Base-by-base conservation (phyloP, 1,140 invertebrate genomes). In the Cyclargus thomasi region DNA sequence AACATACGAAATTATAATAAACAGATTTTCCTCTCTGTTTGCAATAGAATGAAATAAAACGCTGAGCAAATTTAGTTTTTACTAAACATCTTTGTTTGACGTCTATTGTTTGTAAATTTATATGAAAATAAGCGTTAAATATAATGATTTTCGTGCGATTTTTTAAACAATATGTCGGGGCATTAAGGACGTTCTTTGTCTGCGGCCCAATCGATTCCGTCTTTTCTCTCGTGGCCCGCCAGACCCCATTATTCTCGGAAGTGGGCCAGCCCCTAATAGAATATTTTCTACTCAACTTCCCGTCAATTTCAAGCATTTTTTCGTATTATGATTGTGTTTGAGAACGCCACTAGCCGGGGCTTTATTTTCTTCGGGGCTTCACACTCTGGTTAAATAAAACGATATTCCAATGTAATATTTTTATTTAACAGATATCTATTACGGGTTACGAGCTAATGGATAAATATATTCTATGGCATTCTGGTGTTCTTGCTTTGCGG, bases 211-310 rank as follows among this genome's bases (percentile, higher is more conserved):
- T 70, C 69, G 67, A 67, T 70, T 67, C 59, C 63, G 69, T 63
- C 62, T 67, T 70, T 69, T 59, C 62, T 65, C 65, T 35, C 65
- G 65, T 66, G 53, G 62, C 62, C 63, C 23, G 64, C 62, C 29
- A 66, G 66, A 65, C 64, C 21, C 59, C 22, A 70, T 70, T 70
- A 67, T 70, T 70, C 69, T 64, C 53, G 69, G 68, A 75, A 75
- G 65, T 74, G 66, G 67, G 69, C 68, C 64, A 72, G 73, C 53
- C 67, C 63, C 62, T 67, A 64, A 67, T 67, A 64, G 63, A 64
- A 67, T 67, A 59, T 70, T 70, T 70, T 70, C 67, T 59, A 59
- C 17, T 57, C 17, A 55, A 55, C 55, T 20, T 59, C 17, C 55
- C 20, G 55, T 21, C 55, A 59, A 59, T 21, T 59, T 59, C 55